Percentiles rank a stretch among this genome's conserved stretches.
Conservation (phyloP, 2,888 invertebrate species). For the Fragum whitleyi region DNA sequence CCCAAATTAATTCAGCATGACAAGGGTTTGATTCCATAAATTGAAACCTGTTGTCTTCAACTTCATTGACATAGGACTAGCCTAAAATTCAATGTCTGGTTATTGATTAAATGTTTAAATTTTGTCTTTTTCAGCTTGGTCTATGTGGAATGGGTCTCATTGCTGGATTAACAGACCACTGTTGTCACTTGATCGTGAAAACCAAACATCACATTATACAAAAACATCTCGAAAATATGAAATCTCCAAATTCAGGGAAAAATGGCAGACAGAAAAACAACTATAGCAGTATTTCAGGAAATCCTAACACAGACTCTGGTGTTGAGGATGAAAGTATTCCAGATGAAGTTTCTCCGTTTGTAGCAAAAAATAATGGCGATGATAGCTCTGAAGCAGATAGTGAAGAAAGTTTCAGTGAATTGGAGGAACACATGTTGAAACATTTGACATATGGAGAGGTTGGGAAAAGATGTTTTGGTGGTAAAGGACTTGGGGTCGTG, state of each 20-base stretch:
- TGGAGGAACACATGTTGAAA: constrained; percentile 67
- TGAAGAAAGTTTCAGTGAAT: constrained; percentile 41
- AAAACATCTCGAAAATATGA: constrained; percentile 32
- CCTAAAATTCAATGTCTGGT: no score
- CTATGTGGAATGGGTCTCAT: constrained; percentile 77
- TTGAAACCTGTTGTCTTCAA: constrained; percentile 13
- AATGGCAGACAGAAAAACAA: not conserved
- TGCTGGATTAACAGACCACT: constrained; percentile 81
- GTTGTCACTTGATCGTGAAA: constrained; percentile 82
- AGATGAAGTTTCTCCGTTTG: constrained; percentile 25
- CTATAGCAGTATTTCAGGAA: constrained; percentile 23
- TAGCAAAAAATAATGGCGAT: constrained; percentile 21
- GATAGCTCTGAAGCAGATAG: constrained; percentile 36
- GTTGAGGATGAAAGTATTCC: constrained; percentile 20
- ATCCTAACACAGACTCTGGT: constrained; percentile 18
- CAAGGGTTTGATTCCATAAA: no score
- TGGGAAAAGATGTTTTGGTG: constrained; percentile 79
- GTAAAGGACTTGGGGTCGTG: constrained; percentile 76
- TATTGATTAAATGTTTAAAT: no score
- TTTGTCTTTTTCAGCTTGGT: constrained; percentile 78
- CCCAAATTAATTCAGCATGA: no score
- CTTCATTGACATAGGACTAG: no score
- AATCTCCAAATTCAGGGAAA: constrained; percentile 15
- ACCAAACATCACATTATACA: constrained; percentile 79
- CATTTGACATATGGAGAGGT: constrained; percentile 82